Conservation (phyloP, 2,113 vertebrate genomes). For the Xiphophorus couchianus region DNA sequence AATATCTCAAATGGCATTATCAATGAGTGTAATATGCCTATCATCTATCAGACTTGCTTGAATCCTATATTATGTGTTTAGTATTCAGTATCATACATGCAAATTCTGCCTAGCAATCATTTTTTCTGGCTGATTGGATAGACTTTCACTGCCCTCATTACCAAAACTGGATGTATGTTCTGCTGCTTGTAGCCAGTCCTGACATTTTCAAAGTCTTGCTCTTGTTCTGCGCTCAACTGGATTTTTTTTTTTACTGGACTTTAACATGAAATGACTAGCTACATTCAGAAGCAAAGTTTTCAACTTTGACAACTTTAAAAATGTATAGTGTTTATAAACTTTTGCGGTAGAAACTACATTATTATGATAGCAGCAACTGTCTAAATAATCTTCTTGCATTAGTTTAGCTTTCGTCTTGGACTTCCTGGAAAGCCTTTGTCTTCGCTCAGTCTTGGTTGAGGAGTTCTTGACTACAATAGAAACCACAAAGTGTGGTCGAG, state of each 20-base stretch:
- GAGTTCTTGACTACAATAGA: not conserved
- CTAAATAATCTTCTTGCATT: not conserved
- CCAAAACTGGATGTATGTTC: too few species aligned
- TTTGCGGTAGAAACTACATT: not conserved
- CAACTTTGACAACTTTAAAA: not conserved
- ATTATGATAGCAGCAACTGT: not conserved
- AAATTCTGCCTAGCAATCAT: too few species aligned
- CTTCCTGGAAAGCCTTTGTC: too few species aligned
- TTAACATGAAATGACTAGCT: too few species aligned
- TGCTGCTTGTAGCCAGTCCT: too few species aligned
- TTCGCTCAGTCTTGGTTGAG: too few species aligned
- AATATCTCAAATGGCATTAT: not conserved
- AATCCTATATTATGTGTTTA: too few species aligned
- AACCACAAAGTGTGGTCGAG: not conserved
- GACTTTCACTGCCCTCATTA: slow-evolving; percentile 33
- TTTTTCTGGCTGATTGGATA: not conserved
- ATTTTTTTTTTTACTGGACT: too few species aligned
- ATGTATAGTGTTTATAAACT: not conserved
- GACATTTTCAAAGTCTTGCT: slow-evolving; percentile 17
- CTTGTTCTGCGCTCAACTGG: too few species aligned
- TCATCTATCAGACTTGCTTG: too few species aligned
- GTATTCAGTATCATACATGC: too few species aligned
- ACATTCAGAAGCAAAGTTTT: too few species aligned
- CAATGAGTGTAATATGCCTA: not conserved
- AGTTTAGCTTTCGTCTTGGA: not conserved